A percentile compares a stretch with the other conserved stretches of the same genome.
Evolutionary conservation across 2,797 vertebrate genomes (phyloP).

Genomic region (Notoglanidium macrostoma): DNA sequence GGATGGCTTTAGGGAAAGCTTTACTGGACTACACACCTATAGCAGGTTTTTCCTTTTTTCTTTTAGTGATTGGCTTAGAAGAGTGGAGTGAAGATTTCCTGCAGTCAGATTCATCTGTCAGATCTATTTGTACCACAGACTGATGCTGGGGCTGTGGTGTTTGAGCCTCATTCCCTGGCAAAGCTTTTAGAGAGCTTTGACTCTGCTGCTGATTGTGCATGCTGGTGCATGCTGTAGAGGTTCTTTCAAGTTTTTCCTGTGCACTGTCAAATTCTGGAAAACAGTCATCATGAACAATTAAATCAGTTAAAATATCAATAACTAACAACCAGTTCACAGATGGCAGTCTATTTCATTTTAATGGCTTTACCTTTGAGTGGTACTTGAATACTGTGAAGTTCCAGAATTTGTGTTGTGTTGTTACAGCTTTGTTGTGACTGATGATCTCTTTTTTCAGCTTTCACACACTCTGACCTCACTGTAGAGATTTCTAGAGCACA

Average conservation of each 20-base stretch:
- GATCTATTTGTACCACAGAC: neutral
- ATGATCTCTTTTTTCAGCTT: neutral
- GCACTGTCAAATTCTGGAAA: slow-evolving; percentile 24
- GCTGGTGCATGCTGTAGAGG: neutral
- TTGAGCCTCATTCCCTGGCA: neutral
- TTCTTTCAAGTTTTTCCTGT: neutral
- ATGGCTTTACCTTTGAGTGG: neutral
- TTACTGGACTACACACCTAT: neutral
- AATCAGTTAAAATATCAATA: neutral
- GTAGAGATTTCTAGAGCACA: slow-evolving; percentile 13
- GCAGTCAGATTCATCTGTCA: neutral
- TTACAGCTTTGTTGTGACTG: neutral
- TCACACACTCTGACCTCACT: neutral
- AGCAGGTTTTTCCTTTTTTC: neutral
- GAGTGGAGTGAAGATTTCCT: neutral
- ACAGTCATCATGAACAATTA: neutral
- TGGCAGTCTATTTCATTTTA: neutral
- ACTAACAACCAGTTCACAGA: neutral
- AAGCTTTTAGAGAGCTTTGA: slow-evolving; percentile 2
- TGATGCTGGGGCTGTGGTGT: neutral
- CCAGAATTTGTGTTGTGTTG: neutral
- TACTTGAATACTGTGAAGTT: neutral
- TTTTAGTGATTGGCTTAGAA: neutral
- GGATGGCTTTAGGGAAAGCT: neutral
- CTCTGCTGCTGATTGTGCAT: neutral